phyloP scores from a whole-genome alignment of 2,797 vertebrate genomes.

The Garrulus glandarius region DNA sequence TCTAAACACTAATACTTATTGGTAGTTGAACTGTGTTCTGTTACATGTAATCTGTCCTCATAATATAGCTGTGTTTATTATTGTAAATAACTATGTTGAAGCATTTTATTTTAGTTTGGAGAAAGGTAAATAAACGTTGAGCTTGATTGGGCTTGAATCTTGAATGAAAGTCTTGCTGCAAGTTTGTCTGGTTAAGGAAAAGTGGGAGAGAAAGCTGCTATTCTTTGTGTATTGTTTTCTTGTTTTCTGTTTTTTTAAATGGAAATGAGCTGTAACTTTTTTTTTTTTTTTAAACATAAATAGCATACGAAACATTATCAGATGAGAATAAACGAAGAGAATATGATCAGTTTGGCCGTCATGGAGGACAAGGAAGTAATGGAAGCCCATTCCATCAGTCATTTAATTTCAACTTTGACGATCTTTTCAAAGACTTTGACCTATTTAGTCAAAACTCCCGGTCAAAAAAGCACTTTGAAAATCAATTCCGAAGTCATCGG shows the following conservation, averaged over 20 bases:
- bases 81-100: background rate
- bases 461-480: constrained; percentile 89
- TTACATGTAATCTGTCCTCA: background rate
- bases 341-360: constrained; percentile 87
- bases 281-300: background rate
- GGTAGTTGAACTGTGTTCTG: background rate
- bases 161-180: background rate
- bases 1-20: background rate
- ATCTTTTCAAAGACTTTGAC: constrained; percentile 91
- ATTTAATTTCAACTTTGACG: constrained; percentile 92
- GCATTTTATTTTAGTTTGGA: background rate
- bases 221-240: background rate
- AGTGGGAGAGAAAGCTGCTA: background rate
- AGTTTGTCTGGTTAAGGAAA: background rate
- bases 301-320: constrained; percentile 93
- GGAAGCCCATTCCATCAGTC: constrained; percentile 82
- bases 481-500: constrained; percentile 84
- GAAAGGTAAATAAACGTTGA: background rate
- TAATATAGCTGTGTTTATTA: background rate
- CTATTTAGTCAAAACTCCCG: constrained; percentile 84
- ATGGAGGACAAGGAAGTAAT: constrained; percentile 65
- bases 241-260: background rate
- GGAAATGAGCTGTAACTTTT: background rate
- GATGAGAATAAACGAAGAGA: constrained; percentile 87
- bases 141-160: background rate